Percentiles rank a stretch among this genome's conserved stretches.
Conservation (phyloP, 2,797 vertebrate genomes). For the Cynopterus sphinx region DNA sequence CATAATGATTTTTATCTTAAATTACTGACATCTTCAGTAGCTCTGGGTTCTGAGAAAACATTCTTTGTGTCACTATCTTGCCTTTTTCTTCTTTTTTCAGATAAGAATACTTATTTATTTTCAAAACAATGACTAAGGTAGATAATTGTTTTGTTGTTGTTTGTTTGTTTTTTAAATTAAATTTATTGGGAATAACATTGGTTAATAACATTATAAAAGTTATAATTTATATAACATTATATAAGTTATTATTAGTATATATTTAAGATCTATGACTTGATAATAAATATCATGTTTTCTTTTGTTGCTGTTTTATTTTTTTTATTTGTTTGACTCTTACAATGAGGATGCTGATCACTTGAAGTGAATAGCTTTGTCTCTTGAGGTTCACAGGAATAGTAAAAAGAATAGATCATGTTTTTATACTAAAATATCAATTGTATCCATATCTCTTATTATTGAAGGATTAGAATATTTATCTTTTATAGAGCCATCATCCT, state of each 20-base stretch:
- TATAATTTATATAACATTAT: too few species aligned
- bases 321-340: not conserved
- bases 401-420: not conserved
- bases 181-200: not conserved
- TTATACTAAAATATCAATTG: not conserved
- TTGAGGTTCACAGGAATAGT: not conserved
- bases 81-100: not conserved
- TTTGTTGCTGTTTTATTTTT: not conserved
- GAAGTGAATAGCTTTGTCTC: not conserved
- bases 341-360: not conserved
- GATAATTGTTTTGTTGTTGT: too few species aligned
- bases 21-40: not conserved
- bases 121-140: not conserved
- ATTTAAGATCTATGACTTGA: too few species aligned
- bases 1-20: not conserved
- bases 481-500: not conserved
- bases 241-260: too few species aligned
- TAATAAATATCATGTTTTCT: not conserved
- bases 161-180: not conserved
- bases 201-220: too few species aligned
- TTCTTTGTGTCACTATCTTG: not conserved
- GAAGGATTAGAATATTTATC: not conserved
- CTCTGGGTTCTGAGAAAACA: not conserved
- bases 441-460: not conserved
- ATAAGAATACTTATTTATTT: not conserved